Conservation (phyloP, 2,888 invertebrate species). For the Polydrusus cervinus region DNA sequence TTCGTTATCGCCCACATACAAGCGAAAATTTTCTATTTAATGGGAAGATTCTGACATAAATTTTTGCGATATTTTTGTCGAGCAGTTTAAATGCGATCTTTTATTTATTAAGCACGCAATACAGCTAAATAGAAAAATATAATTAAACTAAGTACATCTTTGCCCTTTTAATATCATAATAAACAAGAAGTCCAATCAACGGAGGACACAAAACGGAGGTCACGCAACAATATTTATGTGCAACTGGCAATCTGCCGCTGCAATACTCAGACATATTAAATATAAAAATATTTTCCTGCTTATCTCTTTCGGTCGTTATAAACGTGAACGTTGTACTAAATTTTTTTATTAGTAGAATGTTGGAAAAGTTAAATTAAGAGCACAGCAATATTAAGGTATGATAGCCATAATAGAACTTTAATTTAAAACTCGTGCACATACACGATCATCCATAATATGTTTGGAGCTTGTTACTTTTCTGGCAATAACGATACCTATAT, state of each 20-base stretch:
- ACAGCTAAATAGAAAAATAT: constrained; percentile 38
- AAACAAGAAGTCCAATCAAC: constrained; percentile 50
- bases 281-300: constrained; percentile 34
- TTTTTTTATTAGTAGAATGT: constrained; percentile 12
- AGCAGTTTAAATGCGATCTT: constrained; percentile 3
- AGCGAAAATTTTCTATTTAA: too few species aligned
- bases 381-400: constrained; percentile 1
- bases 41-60: too few species aligned
- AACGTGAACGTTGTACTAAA: constrained; percentile 21
- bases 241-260: constrained; percentile 27
- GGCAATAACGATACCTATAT: too few species aligned
- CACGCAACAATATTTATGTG: constrained; percentile 42
- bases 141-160: constrained; percentile 50
- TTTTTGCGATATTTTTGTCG: too few species aligned
- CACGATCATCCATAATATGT: background rate
- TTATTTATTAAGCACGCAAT: constrained; percentile 36
- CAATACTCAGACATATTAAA: constrained; percentile 34
- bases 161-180: constrained; percentile 44
- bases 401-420: background rate
- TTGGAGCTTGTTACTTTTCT: too few species aligned
- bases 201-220: constrained; percentile 28
- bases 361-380: constrained; percentile 2
- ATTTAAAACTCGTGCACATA: background rate
- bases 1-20: too few species aligned
- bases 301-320: constrained; percentile 17